Conservation (phyloP, 1,140 invertebrate genomes). For the Tetraneura akinire region DNA sequence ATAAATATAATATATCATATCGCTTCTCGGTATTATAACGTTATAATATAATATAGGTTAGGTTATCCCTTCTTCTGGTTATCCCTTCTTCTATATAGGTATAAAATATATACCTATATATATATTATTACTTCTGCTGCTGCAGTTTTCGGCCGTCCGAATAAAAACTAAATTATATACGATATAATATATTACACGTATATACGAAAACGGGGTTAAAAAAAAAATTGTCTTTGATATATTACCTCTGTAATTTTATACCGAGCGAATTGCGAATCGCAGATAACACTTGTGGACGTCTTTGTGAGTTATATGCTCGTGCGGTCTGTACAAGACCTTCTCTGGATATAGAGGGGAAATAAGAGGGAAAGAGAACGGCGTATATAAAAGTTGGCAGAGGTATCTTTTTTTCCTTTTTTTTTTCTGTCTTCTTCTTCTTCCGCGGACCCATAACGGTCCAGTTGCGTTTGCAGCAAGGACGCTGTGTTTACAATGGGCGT, state of each 20-base stretch:
- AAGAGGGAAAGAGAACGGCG: not conserved
- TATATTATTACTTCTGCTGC: no score
- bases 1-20: no score
- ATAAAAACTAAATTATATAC: no score
- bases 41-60: no score
- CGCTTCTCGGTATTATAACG: no score
- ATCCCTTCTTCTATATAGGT: no score
- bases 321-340: not conserved
- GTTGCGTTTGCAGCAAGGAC: not conserved
- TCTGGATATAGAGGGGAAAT: not conserved
- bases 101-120: no score
- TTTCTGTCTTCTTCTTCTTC: not conserved
- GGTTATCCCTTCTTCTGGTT: no score
- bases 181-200: no score
- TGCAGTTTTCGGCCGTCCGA: no score
- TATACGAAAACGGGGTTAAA: no score
- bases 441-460: conserved; percentile 6
- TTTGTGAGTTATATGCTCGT: conserved; percentile 5
- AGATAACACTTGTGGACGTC: conserved; percentile 28
- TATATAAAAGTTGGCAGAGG: conserved; percentile 18
- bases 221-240: not conserved
- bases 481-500: conserved; percentile 33
- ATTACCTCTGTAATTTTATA: conserved; percentile 34
- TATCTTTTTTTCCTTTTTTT: not conserved
- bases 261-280: not conserved